Evolutionary conservation across 2,888 invertebrate genomes (phyloP).

Genomic region (Caenorhabditis wallacei): DNA sequence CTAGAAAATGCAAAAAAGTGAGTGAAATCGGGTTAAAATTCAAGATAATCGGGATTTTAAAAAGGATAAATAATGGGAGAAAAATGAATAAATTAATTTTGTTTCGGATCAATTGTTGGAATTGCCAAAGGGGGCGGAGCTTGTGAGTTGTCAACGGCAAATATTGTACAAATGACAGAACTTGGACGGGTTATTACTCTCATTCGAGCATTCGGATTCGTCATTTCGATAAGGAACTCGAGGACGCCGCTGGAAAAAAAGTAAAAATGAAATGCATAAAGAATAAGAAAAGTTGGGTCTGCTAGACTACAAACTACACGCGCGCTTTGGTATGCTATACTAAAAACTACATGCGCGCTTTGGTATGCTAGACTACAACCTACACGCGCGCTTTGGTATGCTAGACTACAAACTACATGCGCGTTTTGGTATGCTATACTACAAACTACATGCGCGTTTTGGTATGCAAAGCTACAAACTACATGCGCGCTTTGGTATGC

Average conservation of each 20-base stretch:
- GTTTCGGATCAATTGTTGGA: too few relatives aligned
- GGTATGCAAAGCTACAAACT: too few relatives aligned
- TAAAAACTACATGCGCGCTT: too few relatives aligned
- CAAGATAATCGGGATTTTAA: not conserved
- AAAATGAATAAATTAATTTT: not conserved
- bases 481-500: too few relatives aligned
- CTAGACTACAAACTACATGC: too few relatives aligned
- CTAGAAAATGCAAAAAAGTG: not conserved
- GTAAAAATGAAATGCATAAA: not conserved
- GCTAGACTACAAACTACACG: too few relatives aligned
- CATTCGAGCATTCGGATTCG: constrained; percentile 39
- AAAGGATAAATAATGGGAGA: not conserved
- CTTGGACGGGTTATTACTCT: constrained; percentile 33
- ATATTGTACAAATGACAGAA: constrained; percentile 43
- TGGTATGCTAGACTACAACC: too few relatives aligned
- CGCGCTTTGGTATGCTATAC: too few relatives aligned
- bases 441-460: too few relatives aligned
- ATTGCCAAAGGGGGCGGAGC: constrained; percentile 19
- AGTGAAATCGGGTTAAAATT: not conserved
- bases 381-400: too few relatives aligned
- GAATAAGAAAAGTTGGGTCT: too few relatives aligned
- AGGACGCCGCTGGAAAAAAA: constrained; percentile 45
- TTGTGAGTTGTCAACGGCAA: constrained; percentile 33
- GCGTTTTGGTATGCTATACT: too few relatives aligned
- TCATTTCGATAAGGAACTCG: constrained; percentile 44